phyloP scores from a whole-genome alignment of 1,140 invertebrate species.

The Leptoteleia sp. region DNA sequence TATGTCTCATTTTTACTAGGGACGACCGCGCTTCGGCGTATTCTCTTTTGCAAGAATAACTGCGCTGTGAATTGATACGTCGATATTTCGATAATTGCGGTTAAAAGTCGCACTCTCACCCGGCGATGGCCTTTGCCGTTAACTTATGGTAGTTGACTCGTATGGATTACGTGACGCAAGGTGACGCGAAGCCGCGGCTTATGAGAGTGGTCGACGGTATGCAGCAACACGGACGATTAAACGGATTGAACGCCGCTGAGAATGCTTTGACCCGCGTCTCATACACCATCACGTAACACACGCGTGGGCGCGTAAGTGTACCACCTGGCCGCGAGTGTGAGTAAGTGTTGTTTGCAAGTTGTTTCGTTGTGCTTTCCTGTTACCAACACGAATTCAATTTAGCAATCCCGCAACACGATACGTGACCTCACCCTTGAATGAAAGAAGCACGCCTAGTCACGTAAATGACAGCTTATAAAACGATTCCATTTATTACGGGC shows the following conservation, averaged over 20 bases:
- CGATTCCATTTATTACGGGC: constrained; percentile 24
- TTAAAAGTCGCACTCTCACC: constrained; percentile 25
- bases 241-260: constrained; percentile 52
- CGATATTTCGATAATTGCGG: constrained; percentile 49
- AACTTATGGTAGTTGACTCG: constrained; percentile 38
- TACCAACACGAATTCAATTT: constrained; percentile 34
- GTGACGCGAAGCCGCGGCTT: constrained; percentile 39
- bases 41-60: constrained; percentile 1
- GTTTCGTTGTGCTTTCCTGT: constrained; percentile 34
- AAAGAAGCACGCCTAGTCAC: constrained; percentile 72
- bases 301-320: neutral
- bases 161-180: constrained; percentile 39
- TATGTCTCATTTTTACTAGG: too few relatives aligned
- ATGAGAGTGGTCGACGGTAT: constrained; percentile 27
- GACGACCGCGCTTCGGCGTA: too few relatives aligned
- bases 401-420: constrained; percentile 47
- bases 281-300: neutral
- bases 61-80: constrained; percentile 19
- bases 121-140: constrained; percentile 28
- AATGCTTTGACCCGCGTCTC: constrained; percentile 42
- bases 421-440: constrained; percentile 73
- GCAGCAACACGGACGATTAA: constrained; percentile 47
- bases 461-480: constrained; percentile 59
- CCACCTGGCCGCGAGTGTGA: neutral
- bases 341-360: constrained; percentile 8